These are phyloP conservation scores for Physocephala rufipes DNA, from an alignment of 2,888 invertebrate species.

Conservation along the genomic window DNA sequence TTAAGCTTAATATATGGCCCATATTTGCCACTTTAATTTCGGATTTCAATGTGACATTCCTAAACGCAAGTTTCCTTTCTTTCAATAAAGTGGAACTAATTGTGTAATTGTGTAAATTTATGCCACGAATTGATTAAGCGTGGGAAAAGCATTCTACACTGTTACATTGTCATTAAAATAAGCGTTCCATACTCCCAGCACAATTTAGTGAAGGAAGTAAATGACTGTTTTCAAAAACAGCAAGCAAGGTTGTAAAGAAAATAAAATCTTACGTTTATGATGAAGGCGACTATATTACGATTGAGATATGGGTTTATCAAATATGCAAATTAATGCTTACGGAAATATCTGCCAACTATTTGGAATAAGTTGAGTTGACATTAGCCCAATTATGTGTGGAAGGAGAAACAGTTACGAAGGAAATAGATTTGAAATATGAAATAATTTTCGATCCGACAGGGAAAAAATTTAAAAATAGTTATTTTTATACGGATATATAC, in stretches of 20 bases:
- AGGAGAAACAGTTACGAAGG: neutral
- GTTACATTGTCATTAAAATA: neutral
- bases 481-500: neutral
- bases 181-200: constrained; percentile 15
- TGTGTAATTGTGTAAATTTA: constrained; percentile 12
- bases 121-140: neutral
- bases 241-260: neutral
- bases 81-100: constrained; percentile 2
- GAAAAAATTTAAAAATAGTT: constrained; percentile 1
- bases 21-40: constrained; percentile 11
- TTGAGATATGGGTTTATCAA: neutral
- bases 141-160: neutral
- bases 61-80: constrained; percentile 6
- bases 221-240: neutral
- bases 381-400: constrained; percentile 5
- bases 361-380: constrained; percentile 1
- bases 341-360: neutral
- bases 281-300: neutral
- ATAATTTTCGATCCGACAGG: neutral
- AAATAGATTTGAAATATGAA: neutral
- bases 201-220: constrained; percentile 6
- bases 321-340: constrained; percentile 3
- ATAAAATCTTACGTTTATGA: neutral
- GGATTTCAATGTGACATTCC: constrained; percentile 22
- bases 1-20: constrained; percentile 8